A percentile compares a stretch with the other conserved stretches of the same genome.
Conservation (phyloP, 2,113 vertebrate genomes). For the Leiothrix lutea region DNA sequence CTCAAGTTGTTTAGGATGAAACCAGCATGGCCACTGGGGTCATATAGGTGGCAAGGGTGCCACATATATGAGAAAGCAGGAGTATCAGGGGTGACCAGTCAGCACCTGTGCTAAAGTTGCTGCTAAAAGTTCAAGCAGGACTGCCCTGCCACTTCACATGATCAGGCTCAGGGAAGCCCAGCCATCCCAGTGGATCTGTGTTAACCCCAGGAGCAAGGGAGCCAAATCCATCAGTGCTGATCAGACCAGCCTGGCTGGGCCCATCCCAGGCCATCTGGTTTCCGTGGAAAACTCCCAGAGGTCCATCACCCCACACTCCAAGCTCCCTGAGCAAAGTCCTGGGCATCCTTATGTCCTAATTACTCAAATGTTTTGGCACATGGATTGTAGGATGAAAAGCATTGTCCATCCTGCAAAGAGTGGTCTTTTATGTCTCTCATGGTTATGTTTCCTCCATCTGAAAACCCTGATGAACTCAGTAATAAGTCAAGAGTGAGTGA, state of each 20-base stretch:
- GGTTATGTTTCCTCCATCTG: not conserved
- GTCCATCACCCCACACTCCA: fast-evolving
- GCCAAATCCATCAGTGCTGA: not conserved
- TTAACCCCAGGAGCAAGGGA: not conserved
- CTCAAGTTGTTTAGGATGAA: not conserved
- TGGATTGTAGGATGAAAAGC: not conserved
- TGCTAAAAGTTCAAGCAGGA: not conserved
- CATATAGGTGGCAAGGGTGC: not conserved
- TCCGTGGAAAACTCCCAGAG: not conserved
- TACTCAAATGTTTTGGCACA: fast-evolving
- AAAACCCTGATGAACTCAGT: not conserved
- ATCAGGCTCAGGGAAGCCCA: not conserved
- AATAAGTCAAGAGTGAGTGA: not conserved
- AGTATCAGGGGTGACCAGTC: not conserved
- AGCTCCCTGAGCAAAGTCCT: not conserved
- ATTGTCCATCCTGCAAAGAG: not conserved
- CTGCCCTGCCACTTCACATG: not conserved
- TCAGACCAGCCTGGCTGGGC: not conserved
- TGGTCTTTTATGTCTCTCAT: not conserved
- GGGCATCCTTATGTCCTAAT: not conserved
- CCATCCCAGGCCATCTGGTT: not conserved
- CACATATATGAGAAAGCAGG: not conserved
- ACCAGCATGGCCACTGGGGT: not conserved
- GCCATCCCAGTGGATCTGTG: not conserved
- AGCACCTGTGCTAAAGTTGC: not conserved